Percentiles rank a stretch among this genome's conserved stretches.
phyloP scores from a whole-genome alignment of 2,797 vertebrate genomes.

The Diglossa cyanea region DNA sequence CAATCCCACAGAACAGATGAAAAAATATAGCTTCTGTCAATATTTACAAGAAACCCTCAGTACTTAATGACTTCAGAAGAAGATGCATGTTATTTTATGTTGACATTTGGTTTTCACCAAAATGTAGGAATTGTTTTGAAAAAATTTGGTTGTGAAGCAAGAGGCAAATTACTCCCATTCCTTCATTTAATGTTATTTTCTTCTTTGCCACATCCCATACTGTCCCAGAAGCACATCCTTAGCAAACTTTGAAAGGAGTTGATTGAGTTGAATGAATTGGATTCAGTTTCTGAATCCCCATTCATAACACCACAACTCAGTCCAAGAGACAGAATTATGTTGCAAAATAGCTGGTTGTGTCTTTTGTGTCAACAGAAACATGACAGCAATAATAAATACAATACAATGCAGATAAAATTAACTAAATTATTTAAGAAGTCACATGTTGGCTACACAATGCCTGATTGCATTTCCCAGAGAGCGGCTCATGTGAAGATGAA shows the following conservation, averaged over 20 bases:
- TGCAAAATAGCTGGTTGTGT: not conserved
- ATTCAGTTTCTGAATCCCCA: not conserved
- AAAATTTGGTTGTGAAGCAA: not conserved
- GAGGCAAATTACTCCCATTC: not conserved
- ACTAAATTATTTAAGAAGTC: not conserved
- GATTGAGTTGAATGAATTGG: too few relatives aligned
- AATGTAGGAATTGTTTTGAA: not conserved
- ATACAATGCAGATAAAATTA: not conserved
- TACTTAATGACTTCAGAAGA: not conserved
- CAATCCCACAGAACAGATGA: not conserved
- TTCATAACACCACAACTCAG: not conserved
- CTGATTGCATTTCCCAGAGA: not conserved
- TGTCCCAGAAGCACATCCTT: not conserved
- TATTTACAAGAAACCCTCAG: not conserved
- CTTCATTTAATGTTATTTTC: not conserved
- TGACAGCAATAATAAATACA: not conserved
- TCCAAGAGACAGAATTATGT: not conserved
- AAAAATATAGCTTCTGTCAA: not conserved
- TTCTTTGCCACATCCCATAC: fast-evolving
- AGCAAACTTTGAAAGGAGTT: not conserved
- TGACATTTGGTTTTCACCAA: not conserved
- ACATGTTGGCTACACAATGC: not conserved
- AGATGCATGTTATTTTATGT: not conserved
- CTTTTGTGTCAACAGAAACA: not conserved
- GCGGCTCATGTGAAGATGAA: not conserved